Evolutionary conservation across 2,113 vertebrate species (phyloP), one percentile per base, ranked within the genome.

Genomic region (Onychorhynchus coronatus): DNA sequence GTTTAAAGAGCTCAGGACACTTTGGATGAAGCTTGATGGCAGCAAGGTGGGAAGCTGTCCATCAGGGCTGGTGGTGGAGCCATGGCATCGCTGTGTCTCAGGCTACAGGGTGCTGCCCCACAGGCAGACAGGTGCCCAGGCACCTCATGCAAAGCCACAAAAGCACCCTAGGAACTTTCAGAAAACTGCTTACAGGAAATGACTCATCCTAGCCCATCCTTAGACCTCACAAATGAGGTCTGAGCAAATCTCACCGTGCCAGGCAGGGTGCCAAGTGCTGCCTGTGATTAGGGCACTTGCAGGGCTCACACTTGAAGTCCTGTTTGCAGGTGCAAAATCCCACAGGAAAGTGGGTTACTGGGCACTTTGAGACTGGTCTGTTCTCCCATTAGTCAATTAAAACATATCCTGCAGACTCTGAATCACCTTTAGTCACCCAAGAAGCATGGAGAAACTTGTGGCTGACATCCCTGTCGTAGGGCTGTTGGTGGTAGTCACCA

Each of bases 201-300:
- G 6, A 22, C 17, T 66, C 62, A 70, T 50, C 41, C 59, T 35
- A 46, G 27, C 18, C 37, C 0, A 0, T 1, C 33, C 7, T 35
- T 20, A 61, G 59, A 35, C 37, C 41, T 65, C 44, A 31, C 11
- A 46, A 0, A 5, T 12, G 42, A 52, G 11, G 10, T 22, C 13
- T 39, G 44, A 25, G 15, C 42, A 49, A 44, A 74, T 39, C 27
- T 28, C 83, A 33, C 6, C 50, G 33, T 6, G 2, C 8, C 11
- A 55, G 39, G 11, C 19, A 52, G 30, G 25, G 41, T 68, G 49
- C 13, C 31, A 22, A 24, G 23, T 8, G 21, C 44, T 63, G 13
- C 10, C 56, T 31, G 66, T 27, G 28, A 9, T 59, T 6, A 31
- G 6, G 67, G n/a, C 35, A 12, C 17, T 66, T 15, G 5, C 0